These are phyloP conservation scores for Smutsia temminckii DNA, from an alignment of 2,797 vertebrate species.

Conservation along the genomic window DNA sequence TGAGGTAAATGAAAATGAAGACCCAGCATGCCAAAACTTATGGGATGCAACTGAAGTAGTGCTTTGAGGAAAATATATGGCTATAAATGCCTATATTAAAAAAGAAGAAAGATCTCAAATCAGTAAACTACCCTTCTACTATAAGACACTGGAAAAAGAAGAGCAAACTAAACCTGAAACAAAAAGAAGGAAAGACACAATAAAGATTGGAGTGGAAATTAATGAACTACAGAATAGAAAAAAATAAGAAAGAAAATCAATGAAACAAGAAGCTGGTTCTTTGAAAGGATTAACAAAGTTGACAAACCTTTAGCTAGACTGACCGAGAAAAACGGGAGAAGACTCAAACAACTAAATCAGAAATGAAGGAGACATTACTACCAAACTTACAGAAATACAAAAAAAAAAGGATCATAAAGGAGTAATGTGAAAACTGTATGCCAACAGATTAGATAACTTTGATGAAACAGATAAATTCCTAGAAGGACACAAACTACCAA, in stretches of 20 bases:
- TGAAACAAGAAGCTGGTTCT: not conserved
- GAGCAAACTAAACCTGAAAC: too few relatives aligned
- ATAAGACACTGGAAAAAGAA: too few relatives aligned
- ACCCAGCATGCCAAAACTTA: too few relatives aligned
- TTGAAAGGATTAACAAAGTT: not conserved
- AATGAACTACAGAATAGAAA: not conserved
- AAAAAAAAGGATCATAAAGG: not conserved
- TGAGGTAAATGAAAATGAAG: too few relatives aligned
- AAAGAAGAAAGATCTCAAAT: too few relatives aligned
- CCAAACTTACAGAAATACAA: not conserved
- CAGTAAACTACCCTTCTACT: too few relatives aligned
- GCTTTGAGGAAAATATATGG: too few relatives aligned
- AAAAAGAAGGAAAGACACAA: too few relatives aligned
- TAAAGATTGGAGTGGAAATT: too few relatives aligned
- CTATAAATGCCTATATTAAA: too few relatives aligned
- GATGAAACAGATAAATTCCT: not conserved
- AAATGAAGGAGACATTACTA: not conserved
- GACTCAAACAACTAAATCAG: too few relatives aligned
- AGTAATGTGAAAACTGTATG: not conserved
- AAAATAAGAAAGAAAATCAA: not conserved
- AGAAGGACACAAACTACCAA: not conserved
- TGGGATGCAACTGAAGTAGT: too few relatives aligned
- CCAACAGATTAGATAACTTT: not conserved
- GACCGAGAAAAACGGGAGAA: not conserved
- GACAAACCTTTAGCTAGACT: not conserved